Base-by-base conservation (phyloP, 1,140 invertebrate species). In the Oscheius sp. region DNA sequence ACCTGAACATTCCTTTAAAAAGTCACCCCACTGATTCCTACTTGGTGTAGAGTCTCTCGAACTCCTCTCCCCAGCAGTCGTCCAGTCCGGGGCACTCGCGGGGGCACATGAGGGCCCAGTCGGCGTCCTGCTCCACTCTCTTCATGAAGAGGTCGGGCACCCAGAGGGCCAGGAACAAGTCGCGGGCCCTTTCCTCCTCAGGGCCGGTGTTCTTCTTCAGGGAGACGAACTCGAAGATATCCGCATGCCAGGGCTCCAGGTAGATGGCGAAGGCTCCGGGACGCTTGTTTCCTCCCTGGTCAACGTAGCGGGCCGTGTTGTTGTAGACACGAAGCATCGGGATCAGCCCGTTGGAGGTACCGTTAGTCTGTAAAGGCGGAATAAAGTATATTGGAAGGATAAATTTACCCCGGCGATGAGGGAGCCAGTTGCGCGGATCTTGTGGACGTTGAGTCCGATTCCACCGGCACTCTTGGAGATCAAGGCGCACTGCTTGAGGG, bases 241-340 rank as follows among this genome's bases (percentile, higher is more conserved):
- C 95, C 0, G 94, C 90, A 87, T 99, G 97, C 97, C 97, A 99
- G 1, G 97, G 96, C 85, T 99, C 97, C 26, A 99, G 82, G 83
- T 99, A 99, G 71, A 99, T 91, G 18, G 96, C 94, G 88, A 97
- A 97, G n/a, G 95, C 94, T 35, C 95, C 95, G n/a, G 95, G 94
- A 76, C 95, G 87, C 89, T 98, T 98, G 81, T 97, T 97, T 29
- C 95, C 95, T 34, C 95, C 95, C 87, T 99, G 96, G 86, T 98
- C 94, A 0, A 99, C 95, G 87, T 98, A 98, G 77, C 93, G 88
- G 0, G 94, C 94, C 35, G 94, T 94, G 82, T 95, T 94, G 84
- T 99, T 99, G 81, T 91, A 99, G 0, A 98, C 94, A 78, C 93
- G 77, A 86, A 99, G 86, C 93, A 99, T 97, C 0, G 96, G 96